These are phyloP conservation scores for Pelecanus crispus DNA, from an alignment of 2,113 vertebrate species.

Conservation along the genomic window DNA sequence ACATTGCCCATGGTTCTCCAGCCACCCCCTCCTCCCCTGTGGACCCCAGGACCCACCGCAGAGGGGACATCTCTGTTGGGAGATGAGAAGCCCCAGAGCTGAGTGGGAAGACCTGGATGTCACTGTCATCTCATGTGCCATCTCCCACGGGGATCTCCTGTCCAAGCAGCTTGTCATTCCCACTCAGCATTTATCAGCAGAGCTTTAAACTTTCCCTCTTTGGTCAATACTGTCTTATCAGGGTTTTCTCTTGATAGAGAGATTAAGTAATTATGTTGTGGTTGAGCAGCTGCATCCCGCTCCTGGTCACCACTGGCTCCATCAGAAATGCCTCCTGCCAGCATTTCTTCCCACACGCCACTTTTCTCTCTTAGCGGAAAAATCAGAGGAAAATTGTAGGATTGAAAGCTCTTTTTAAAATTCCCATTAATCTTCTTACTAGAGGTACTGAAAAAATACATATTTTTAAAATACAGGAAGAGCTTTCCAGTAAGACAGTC, in stretches of 20 bases:
- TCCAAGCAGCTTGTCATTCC: background rate
- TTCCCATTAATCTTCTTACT: background rate
- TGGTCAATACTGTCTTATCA: background rate
- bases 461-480: background rate
- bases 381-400: background rate
- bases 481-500: background rate
- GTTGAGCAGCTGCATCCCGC: background rate
- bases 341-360: background rate
- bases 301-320: background rate
- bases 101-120: background rate
- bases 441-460: background rate
- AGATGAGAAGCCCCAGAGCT: background rate
- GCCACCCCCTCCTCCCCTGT: fast-evolving
- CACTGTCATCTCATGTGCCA: background rate
- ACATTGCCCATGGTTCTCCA: background rate
- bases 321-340: background rate
- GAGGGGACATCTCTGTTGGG: background rate
- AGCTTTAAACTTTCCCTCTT: background rate
- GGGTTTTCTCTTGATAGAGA: background rate
- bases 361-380: background rate
- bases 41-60: background rate
- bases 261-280: background rate
- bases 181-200: background rate
- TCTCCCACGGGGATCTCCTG: background rate
- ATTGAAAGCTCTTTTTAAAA: background rate